Evolutionary conservation across 64 coral and sea anemone species (phyloP), one percentile per base, ranked within the genome.

Genomic region (Stichodactyla helianthus): DNA sequence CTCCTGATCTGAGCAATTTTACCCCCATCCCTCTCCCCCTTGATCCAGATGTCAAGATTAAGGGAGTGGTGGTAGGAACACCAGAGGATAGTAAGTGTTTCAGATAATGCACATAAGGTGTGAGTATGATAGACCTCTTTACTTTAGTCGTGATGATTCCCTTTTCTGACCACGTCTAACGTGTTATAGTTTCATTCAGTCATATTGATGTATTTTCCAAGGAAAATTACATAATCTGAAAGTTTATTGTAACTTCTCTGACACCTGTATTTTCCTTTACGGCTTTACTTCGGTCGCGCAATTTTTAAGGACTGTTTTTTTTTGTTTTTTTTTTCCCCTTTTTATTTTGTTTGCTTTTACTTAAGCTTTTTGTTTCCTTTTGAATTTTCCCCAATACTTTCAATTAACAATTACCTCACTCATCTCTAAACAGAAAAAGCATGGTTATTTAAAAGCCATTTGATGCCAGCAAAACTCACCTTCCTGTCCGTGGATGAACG

Each of bases 401-500:
- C 10, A 74, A 27, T 11, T 4, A 1, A 27, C 8, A 65, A 18
- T 65, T 65, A 18, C 9, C 23, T 6, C 0, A 35, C 26, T 82
- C 50, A 44, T 16, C 53, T 88, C 22, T 20, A 74, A 82, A 85
- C 17, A 99, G 97, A 99, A 82, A 99, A 99, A 82, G 93, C 97
- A 6, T 90, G 88, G 59, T 90, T 99, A 20, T 99, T 99, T 79
- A 95, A 95, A 80, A 99, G 97, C 53, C 93, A 94, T 79, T 82
- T 99, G 82, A 99, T 99, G 97, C 97, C 97, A 67, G 93, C 84
- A 20, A 99, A 95, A 83, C 79, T 99, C 6, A 95, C 97, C 1
- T 99, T 99, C 77, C 25, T 85, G 22, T 93, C 93, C 27, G 82
- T 90, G 23, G 91, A 99, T 67, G 93, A 99, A 55, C 84, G 88